Base-by-base conservation (phyloP, 1,140 invertebrate species). In the Neodiprion fabricii region DNA sequence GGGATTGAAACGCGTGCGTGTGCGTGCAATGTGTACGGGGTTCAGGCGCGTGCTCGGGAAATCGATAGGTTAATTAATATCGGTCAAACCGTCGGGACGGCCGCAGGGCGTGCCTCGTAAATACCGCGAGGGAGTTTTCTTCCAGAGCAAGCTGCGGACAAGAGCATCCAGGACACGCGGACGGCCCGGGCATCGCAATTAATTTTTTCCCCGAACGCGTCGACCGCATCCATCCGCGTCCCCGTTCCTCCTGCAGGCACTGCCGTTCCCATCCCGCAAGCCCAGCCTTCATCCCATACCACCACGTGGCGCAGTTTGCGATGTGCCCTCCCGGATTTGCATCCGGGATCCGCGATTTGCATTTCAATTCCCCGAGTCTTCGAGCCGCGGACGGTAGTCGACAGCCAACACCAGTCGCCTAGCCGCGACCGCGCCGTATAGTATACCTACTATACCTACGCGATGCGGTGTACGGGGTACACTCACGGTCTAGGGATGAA, bases 321-420 rank as follows among this genome's bases (percentile, higher is more conserved):
- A 61, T 61, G 53, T 17, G 8, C 53, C 53, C 53, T 61, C 53
- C 53, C 53, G 53, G 53, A 61, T 61, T 61, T 61, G 53, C 53
- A 61, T 61, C 53, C 4, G 53, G 53, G 53, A 61, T 61, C 53
- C 53, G n/a, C 53, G 53, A 61, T 61, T 61, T 61, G 53, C 53
- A 61, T 61, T 61, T 61, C 53, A 61, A 61, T 61, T 61, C 53
- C 53, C 53, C 53, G 11, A 61, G 53, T 61, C 53, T 61, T 61
- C n/a, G 9, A 12, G 11, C 11, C 28, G 28, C 53, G 53, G 53
- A 61, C 53, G 53, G 53, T 61, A 61, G 53, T 61, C 53, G 53
- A 61, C 53, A 61, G 53, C 53, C 53, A 61, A 61, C 53, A 61
- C 53, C 53, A 61, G 53, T 17, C 53, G 7, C 53, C 53, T 40